phyloP scores from a whole-genome alignment of 1,140 invertebrate species.

The Mamestra configurata region DNA sequence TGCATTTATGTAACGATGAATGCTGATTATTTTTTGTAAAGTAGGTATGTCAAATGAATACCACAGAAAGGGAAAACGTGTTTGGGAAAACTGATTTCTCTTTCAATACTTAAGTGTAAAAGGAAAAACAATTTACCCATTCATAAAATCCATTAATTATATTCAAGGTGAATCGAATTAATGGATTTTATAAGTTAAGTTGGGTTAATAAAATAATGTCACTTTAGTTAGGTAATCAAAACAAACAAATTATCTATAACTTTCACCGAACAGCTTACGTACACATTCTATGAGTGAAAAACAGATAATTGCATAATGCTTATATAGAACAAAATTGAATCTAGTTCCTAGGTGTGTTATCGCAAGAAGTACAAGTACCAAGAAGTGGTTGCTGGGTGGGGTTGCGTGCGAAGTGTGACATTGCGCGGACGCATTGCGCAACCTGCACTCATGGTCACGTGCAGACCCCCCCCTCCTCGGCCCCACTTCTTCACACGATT shows the following conservation, averaged over 20 bases:
- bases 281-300: slow-evolving; percentile 8
- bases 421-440: slow-evolving; percentile 69
- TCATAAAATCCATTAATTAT: no score
- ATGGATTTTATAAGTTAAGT: no score
- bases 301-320: not conserved
- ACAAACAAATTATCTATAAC: not conserved
- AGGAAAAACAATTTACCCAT: no score
- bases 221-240: no score
- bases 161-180: no score
- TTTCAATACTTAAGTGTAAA: no score
- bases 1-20: no score
- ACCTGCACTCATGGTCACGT: slow-evolving; percentile 66
- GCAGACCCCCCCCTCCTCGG: slow-evolving; percentile 42
- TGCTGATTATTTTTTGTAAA: no score
- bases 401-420: slow-evolving; percentile 66
- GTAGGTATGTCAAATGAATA: no score
- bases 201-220: no score
- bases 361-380: not conserved
- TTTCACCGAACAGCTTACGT: not conserved
- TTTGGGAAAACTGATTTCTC: no score
- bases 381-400: slow-evolving; percentile 48
- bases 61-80: no score
- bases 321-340: slow-evolving; percentile 4
- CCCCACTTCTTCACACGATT: slow-evolving; percentile 20
- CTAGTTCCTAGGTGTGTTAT: slow-evolving; percentile 2